phyloP scores from a whole-genome alignment of 2,888 invertebrate species.

The Nemurella pictetii region DNA sequence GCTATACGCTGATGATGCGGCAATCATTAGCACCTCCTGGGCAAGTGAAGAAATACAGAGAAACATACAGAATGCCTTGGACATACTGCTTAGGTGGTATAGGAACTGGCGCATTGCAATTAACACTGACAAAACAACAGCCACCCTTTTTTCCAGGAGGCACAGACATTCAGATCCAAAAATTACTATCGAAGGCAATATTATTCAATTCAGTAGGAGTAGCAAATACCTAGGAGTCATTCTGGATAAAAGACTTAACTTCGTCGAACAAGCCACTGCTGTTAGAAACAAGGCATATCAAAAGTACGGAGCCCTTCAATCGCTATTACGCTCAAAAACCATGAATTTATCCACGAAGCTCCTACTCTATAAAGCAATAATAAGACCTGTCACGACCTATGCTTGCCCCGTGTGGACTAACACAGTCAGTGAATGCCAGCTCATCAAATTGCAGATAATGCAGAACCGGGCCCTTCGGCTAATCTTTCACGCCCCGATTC shows the following conservation, averaged over 20 bases:
- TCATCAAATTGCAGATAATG: background rate
- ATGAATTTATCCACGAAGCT: background rate
- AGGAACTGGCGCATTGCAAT: constrained; percentile 4
- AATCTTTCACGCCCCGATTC: background rate
- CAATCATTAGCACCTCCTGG: background rate
- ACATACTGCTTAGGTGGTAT: constrained; percentile 1
- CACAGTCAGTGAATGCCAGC: background rate
- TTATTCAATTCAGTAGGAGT: background rate
- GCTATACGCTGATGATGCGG: constrained; percentile 16
- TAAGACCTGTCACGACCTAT: background rate
- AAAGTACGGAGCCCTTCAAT: background rate
- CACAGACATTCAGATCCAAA: background rate
- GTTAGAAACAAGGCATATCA: background rate
- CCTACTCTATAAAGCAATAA: background rate
- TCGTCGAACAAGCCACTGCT: background rate
- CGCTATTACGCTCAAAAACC: background rate
- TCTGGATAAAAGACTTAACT: constrained; percentile 13
- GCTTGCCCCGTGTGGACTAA: background rate
- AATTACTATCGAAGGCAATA: background rate
- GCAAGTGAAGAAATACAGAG: background rate
- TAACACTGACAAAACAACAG: background rate
- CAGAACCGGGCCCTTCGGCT: background rate
- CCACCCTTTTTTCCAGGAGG: background rate
- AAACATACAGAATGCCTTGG: background rate
- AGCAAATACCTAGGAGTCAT: constrained; percentile 15